phyloP scores from a whole-genome alignment of 2,113 vertebrate genomes.

The Butorides virescens region DNA sequence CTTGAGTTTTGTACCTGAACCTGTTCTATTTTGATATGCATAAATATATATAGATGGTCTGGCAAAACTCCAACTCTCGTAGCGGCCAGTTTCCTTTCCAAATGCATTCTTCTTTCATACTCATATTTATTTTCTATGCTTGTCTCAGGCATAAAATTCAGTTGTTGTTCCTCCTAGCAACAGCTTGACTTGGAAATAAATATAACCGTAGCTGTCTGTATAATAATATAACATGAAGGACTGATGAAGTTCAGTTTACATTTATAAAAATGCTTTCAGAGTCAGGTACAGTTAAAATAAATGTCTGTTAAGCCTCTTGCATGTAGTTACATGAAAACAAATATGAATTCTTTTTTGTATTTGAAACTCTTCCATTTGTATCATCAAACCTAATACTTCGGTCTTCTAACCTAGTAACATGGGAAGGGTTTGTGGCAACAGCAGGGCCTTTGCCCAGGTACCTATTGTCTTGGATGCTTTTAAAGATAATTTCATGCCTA shows the following conservation, averaged over 20 bases:
- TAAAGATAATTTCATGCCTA: background rate
- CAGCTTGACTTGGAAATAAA: background rate
- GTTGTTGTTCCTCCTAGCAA: constrained; percentile 3
- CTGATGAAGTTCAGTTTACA: background rate
- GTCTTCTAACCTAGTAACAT: background rate
- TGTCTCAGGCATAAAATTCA: background rate
- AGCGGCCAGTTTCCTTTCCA: constrained; percentile 2
- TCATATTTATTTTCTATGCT: constrained; percentile 10
- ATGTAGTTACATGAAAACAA: background rate
- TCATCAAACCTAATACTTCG: background rate
- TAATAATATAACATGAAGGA: background rate
- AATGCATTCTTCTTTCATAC: background rate
- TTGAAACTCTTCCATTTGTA: background rate
- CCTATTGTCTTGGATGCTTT: background rate
- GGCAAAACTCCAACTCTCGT: background rate
- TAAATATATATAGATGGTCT: constrained; percentile 1
- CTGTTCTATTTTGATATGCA: background rate
- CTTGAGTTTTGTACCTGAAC: background rate
- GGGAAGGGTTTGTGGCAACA: background rate
- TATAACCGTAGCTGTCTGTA: background rate
- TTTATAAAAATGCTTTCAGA: background rate
- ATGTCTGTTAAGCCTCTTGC: background rate
- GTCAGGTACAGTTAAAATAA: background rate
- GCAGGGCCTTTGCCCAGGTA: background rate
- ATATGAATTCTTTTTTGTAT: background rate